These are phyloP conservation scores for Hestina assimilis DNA, from an alignment of 1,140 invertebrate species.

Conservation along the genomic window DNA sequence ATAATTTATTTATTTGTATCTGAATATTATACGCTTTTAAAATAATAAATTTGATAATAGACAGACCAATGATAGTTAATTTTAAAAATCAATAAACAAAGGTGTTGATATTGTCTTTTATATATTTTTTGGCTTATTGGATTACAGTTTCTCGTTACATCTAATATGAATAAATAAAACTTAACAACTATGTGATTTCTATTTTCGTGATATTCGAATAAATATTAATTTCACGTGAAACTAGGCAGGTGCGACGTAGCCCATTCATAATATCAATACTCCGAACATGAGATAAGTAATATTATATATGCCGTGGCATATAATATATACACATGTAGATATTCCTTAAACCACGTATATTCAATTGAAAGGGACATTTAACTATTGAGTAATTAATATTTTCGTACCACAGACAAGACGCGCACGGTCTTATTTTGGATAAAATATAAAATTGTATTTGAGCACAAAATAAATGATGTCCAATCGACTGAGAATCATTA, in stretches of 20 bases:
- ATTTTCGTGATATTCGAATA: conserved; percentile 27
- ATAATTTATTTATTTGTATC: too few species aligned
- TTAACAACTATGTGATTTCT: conserved; percentile 30
- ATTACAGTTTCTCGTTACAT: conserved; percentile 29
- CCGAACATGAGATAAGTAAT: neutral
- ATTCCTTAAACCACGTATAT: neutral
- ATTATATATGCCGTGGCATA: neutral
- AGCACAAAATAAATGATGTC: conserved; percentile 25
- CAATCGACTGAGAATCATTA: conserved; percentile 2
- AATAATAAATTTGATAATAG: neutral
- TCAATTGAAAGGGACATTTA: neutral
- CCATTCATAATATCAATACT: conserved; percentile 23
- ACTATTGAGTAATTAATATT: conserved; percentile 22
- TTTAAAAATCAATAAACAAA: neutral
- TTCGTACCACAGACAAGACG: conserved; percentile 33
- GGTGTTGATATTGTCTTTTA: conserved; percentile 16
- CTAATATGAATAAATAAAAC: conserved; percentile 39
- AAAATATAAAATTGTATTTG: conserved; percentile 29
- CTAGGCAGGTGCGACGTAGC: conserved; percentile 31
- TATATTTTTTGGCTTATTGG: conserved; percentile 9
- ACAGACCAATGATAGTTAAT: too few species aligned
- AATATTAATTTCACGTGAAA: conserved; percentile 30
- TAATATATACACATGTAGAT: neutral
- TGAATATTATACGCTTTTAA: neutral
- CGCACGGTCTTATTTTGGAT: conserved; percentile 40